Evolutionary conservation across 2,113 vertebrate species (phyloP), one percentile per base, ranked within the genome.

Genomic region (Lampris megalopsis): DNA sequence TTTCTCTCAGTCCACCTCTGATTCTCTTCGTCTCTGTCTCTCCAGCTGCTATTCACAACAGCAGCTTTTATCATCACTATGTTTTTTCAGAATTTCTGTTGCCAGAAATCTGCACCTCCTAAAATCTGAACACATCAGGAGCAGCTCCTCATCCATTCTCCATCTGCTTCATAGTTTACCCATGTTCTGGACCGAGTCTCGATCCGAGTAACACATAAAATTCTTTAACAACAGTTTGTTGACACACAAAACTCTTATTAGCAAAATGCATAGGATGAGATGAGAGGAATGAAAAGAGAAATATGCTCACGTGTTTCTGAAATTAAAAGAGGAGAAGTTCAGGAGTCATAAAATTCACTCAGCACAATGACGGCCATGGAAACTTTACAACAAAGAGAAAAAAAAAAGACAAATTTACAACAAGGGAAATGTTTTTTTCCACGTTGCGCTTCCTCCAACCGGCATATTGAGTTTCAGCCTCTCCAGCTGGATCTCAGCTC

Each of bases 1-100:
- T 50, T 10, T 50, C 49, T 50, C 49, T 50, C 49, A 10, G 8
- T 50, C 49, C 11, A 1, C 11, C 49, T 50, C 49, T 50, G 1
- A 10, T 10, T 50, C 49, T 50, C 49, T 50, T 10, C 11, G 8
- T 50, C 49, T 50, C 49, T 50, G 8, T 50, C 49, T 50, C 49
- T 67, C 48, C 68, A 71, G 75, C 68, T 72, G 62, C 47, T 11
- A 7, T 2, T 70, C 47, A 6, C 50, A n/a, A 53, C n/a, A 13
- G 50, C 50, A n/a, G 10, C n/a, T 53, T 45, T 45, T 45, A 2
- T 45, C 24, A 24, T 24, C 24, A 24, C 24, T 24, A 24, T 24
- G 24, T 24, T 24, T 24, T 24, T 24, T 24, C 24, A 24, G 24
- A 24, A 24, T 24, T 24, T 24, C 24, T 24, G 24, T 24, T 24